phyloP scores from a whole-genome alignment of 1,140 invertebrate genomes.

The Scaptomyza pallida region DNA sequence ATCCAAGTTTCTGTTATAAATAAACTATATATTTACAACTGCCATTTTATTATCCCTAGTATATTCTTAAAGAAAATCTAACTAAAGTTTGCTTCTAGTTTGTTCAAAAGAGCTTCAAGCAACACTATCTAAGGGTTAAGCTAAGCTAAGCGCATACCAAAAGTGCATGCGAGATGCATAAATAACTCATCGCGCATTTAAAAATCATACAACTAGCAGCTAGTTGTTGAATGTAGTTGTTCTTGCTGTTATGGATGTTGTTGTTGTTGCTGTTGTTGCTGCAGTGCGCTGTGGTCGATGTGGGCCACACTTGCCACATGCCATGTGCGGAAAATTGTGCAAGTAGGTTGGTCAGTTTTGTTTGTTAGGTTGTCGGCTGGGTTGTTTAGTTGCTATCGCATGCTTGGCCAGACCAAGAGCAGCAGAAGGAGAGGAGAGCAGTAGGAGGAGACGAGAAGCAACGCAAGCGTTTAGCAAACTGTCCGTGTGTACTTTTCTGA shows the following conservation, averaged over 20 bases:
- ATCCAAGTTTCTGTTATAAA: too few relatives aligned
- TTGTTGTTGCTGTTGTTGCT: slow-evolving; percentile 29
- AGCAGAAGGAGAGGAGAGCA: slow-evolving; percentile 26
- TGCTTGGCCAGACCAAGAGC: slow-evolving; percentile 10
- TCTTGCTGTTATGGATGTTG: slow-evolving; percentile 28
- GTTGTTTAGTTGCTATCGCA: slow-evolving; percentile 15
- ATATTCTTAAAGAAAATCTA: too few relatives aligned
- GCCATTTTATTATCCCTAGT: too few relatives aligned
- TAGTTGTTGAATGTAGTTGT: slow-evolving; percentile 44
- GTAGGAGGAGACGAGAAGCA: background rate
- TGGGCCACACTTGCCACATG: slow-evolving; percentile 80
- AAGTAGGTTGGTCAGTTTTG: slow-evolving; percentile 76
- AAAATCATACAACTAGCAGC: slow-evolving; percentile 72
- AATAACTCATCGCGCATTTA: slow-evolving; percentile 83
- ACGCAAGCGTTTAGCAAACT: slow-evolving; percentile 45
- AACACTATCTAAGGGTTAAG: slow-evolving; percentile 55
- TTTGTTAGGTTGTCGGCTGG: slow-evolving; percentile 25
- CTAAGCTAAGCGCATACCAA: slow-evolving; percentile 56
- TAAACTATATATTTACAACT: too few relatives aligned
- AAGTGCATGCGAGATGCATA: slow-evolving; percentile 68
- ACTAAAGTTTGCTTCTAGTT: too few relatives aligned
- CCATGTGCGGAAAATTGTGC: slow-evolving; percentile 81
- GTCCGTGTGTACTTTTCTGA: slow-evolving; percentile 67
- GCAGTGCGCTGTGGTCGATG: slow-evolving; percentile 61
- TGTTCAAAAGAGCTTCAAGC: background rate